Percentiles rank a stretch among this genome's conserved stretches.
phyloP scores from a whole-genome alignment of 2,888 invertebrate species.

The Philereme vetulata region DNA sequence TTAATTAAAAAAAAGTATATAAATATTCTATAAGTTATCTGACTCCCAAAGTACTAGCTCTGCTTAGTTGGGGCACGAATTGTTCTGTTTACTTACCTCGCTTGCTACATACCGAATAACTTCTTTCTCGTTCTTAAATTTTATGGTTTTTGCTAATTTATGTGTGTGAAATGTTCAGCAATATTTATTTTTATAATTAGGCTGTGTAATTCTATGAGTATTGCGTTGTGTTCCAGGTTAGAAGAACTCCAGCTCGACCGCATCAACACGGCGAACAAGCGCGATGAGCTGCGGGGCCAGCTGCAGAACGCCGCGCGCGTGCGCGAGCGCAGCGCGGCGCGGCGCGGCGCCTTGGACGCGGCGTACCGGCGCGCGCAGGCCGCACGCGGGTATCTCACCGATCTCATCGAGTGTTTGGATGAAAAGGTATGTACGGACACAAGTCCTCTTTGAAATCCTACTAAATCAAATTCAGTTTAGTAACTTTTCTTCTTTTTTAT shows the following conservation, averaged over 20 bases:
- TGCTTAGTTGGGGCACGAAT: no score
- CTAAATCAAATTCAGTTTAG: no score
- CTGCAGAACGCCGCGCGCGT: conserved; percentile 53
- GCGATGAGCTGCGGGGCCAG: conserved; percentile 58
- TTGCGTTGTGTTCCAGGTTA: conserved; percentile 47
- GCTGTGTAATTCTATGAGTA: background rate
- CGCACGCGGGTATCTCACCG: conserved; percentile 96
- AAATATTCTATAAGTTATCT: no score
- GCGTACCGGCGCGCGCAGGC: conserved; percentile 98
- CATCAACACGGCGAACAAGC: conserved; percentile 71
- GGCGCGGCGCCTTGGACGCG: conserved; percentile 86
- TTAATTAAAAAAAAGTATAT: no score
- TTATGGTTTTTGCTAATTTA: no score
- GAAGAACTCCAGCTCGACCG: conserved; percentile 57
- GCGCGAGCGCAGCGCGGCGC: conserved; percentile 76
- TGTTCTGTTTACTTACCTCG: no score
- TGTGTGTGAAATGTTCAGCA: no score
- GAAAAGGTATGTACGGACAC: conserved; percentile 89
- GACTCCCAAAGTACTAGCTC: no score
- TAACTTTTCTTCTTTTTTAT: no score
- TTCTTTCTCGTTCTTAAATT: no score
- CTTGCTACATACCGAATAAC: no score
- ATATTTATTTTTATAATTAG: no score
- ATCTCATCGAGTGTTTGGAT: conserved; percentile 98
- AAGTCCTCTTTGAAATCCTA: background rate